Percentiles rank a stretch among this genome's conserved stretches.
phyloP scores from a whole-genome alignment of 2,888 invertebrate genomes.

The Zaprionus obscuricornis region DNA sequence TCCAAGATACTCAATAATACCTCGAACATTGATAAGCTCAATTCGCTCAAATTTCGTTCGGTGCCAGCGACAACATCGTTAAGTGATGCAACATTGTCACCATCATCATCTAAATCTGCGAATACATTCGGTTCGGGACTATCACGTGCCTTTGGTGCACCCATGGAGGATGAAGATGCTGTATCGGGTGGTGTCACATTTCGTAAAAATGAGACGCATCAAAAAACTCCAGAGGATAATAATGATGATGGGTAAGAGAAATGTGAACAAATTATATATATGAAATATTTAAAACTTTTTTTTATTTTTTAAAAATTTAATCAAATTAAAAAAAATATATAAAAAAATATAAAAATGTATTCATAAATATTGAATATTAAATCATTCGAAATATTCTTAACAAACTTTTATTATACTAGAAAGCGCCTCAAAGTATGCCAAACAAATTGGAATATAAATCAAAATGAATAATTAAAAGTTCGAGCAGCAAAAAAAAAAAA shows the following conservation, averaged over 20 bases:
- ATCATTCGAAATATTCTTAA: too few relatives aligned
- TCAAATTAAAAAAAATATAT: too few relatives aligned
- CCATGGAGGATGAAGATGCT: conserved; percentile 66
- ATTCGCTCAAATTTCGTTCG: conserved; percentile 82
- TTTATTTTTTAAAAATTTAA: too few relatives aligned
- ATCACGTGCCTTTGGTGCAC: conserved; percentile 77
- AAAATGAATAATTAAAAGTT: too few relatives aligned
- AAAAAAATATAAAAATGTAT: too few relatives aligned
- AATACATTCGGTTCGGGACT: conserved; percentile 62
- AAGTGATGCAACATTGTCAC: conserved; percentile 12
- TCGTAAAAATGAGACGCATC: conserved; percentile 47
- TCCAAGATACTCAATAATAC: conserved; percentile 86
- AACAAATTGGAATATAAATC: too few relatives aligned
- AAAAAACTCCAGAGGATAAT: conserved; percentile 31
- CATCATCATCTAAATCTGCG: conserved; percentile 15
- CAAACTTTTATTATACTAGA: too few relatives aligned
- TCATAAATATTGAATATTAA: too few relatives aligned
- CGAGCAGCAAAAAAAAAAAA: too few relatives aligned
- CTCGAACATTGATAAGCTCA: conserved; percentile 84
- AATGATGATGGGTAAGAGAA: conserved; percentile 47
- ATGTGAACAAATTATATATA: background rate
- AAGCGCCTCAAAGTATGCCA: conserved; percentile 17
- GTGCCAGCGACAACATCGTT: conserved; percentile 20
- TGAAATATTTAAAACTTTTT: background rate
- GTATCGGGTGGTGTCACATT: conserved; percentile 73